A percentile compares a stretch with the other conserved stretches of the same genome.
Evolutionary conservation across 92 coral and sea anemone species (phyloP).

Genomic region (Diadumene lineata): DNA sequence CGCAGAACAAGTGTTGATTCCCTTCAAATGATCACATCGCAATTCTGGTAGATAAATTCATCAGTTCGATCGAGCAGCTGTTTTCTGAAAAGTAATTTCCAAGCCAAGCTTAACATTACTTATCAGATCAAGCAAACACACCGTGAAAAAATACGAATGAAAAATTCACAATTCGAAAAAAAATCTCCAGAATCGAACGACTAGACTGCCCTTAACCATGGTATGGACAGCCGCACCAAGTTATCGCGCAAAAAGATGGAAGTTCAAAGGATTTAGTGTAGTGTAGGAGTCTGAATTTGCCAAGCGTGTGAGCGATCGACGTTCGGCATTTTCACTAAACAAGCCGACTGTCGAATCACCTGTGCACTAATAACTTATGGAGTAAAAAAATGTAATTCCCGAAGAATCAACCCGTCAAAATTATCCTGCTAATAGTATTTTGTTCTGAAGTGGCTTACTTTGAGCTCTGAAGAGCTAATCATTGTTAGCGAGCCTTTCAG

Average conservation of each 20-base stretch:
- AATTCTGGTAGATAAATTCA: not conserved
- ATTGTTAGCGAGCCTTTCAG: constrained; percentile 1
- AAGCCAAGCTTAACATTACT: not conserved
- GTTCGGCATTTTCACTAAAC: not conserved
- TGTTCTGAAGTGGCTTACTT: constrained; percentile 26
- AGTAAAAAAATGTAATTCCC: constrained; percentile 26
- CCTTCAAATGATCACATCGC: constrained; percentile 19
- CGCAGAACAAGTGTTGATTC: constrained; percentile 38
- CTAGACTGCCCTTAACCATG: too few species aligned
- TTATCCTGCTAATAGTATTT: constrained; percentile 28
- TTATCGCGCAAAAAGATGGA: too few species aligned
- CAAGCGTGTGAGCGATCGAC: not conserved
- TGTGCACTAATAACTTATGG: constrained; percentile 5
- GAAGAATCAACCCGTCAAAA: constrained; percentile 18
- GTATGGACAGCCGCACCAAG: too few species aligned
- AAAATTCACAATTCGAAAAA: too few species aligned
- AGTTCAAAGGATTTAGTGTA: too few species aligned
- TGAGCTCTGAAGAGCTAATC: constrained; percentile 18
- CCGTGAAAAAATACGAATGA: not conserved
- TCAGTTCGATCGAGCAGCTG: not conserved
- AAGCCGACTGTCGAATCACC: not conserved
- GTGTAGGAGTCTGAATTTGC: not conserved
- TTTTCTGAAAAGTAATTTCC: not conserved
- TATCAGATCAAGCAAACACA: not conserved
- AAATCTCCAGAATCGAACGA: too few species aligned